Base-by-base conservation (phyloP, 2,797 vertebrate genomes). In the Streptopelia turtur region DNA sequence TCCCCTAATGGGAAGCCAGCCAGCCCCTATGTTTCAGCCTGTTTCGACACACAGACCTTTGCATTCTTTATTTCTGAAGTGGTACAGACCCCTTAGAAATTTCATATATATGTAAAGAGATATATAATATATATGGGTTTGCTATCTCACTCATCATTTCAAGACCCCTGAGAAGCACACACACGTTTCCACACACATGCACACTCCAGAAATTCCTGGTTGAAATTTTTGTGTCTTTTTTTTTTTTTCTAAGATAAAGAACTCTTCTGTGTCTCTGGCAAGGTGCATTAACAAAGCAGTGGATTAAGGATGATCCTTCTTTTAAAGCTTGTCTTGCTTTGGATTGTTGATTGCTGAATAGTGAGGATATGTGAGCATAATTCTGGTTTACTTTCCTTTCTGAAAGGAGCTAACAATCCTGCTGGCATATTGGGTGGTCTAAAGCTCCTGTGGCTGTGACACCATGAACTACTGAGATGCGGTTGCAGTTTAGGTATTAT, bases 161-260 rank as follows among this genome's bases (percentile, higher is more conserved):
- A 37, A 33, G 53, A 39, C 23, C 10, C 27, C 16, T 76, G 39
- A 66, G 41, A 76, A 80, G 20, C 28, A 37, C 14, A n/a, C 2
- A 23, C 22, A 30, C 4, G 3, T 45, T 47, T 27, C 11, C 16
- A 3, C 7, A 1, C 10, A 24, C 8, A 12, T 12, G 7, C 12
- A 78, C 7, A 11, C 15, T 75, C 30, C 35, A 60, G 9, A 70
- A 30, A 65, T 22, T 10, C 21, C 35, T 23, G 12, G 8, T n/a
- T 65, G 74, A 84, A 90, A 76, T 84, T 23, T 5, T 33, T 16
- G 13, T 18, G 27, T 16, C 16, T 30, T 30, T 57, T 47, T 45
- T 53, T 47, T 45, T 45, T 81, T 68, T 57, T 24, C 9, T 47
- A 43, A 68, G 33, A 53, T 31, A 37, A 37, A 66, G 33, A 57